phyloP scores from a whole-genome alignment of 2,888 invertebrate genomes.

The Horisme vitalbata region DNA sequence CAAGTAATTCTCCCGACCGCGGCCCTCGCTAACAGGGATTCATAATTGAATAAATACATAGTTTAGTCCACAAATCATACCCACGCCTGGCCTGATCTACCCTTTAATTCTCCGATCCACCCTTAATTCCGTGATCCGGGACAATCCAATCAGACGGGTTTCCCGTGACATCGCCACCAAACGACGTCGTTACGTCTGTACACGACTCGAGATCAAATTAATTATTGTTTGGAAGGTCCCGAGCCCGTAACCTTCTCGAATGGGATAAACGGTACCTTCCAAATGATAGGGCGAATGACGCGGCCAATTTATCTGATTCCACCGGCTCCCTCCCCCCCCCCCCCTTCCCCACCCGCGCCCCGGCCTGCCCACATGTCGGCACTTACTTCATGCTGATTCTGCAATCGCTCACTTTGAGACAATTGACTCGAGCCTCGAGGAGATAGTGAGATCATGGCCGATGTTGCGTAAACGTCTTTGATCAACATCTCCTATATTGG shows the following conservation, averaged over 20 bases:
- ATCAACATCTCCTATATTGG: constrained; percentile 6
- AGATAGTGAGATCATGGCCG: constrained; percentile 11
- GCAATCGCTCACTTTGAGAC: constrained; percentile 13
- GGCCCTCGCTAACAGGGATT: constrained; percentile 7
- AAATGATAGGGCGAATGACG: constrained; percentile 36
- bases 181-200: constrained; percentile 42
- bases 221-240: constrained; percentile 52
- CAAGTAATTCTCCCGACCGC: background rate
- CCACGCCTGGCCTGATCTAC: constrained; percentile 21
- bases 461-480: constrained; percentile 23
- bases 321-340: constrained; percentile 25
- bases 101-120: constrained; percentile 32
- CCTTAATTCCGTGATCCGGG: constrained; percentile 27
- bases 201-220: constrained; percentile 48
- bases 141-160: constrained; percentile 48
- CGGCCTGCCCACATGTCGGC: constrained; percentile 18
- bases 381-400: constrained; percentile 19
- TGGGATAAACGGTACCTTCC: constrained; percentile 44
- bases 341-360: too few relatives aligned
- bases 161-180: constrained; percentile 30
- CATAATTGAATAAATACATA: constrained; percentile 35
- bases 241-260: constrained; percentile 35
- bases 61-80: constrained; percentile 30
- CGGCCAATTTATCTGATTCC: constrained; percentile 42
- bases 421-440: constrained; percentile 1